A percentile compares a stretch with the other conserved stretches of the same genome.
Evolutionary conservation across 1,140 invertebrate species (phyloP).

Genomic region (Argopecten irradians): DNA sequence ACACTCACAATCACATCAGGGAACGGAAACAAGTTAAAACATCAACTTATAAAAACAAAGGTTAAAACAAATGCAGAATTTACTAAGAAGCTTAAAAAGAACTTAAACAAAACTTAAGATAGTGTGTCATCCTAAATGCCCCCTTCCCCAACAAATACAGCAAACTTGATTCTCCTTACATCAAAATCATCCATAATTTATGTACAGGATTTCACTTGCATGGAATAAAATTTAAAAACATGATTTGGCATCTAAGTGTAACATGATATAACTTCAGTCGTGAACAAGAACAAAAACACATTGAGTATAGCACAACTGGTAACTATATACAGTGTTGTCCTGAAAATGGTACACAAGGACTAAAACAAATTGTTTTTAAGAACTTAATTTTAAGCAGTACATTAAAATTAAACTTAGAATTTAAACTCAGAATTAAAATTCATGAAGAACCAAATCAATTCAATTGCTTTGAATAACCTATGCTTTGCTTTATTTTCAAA

Average conservation of each 20-base stretch:
- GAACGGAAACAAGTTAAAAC: constrained; percentile 14
- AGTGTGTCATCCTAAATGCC: neutral
- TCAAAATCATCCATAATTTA: neutral
- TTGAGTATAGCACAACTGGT: neutral
- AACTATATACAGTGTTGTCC: neutral
- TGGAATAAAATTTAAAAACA: neutral
- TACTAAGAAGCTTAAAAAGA: neutral
- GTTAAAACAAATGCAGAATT: neutral
- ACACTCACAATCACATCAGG: neutral
- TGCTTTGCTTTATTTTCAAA: neutral
- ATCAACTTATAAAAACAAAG: neutral
- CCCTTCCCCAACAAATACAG: neutral
- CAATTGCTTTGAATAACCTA: too few relatives aligned
- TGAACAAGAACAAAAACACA: neutral
- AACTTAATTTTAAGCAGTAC: neutral
- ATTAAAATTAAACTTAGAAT: neutral
- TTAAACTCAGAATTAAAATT: neutral
- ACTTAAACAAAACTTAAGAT: neutral
- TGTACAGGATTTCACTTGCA: neutral
- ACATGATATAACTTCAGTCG: neutral
- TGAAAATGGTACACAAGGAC: neutral
- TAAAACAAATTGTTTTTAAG: neutral
- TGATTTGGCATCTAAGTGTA: constrained; percentile 7
- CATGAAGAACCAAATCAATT: neutral
- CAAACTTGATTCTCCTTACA: neutral